phyloP scores from a whole-genome alignment of 2,797 vertebrate species.

The Chloroceryle amazona region DNA sequence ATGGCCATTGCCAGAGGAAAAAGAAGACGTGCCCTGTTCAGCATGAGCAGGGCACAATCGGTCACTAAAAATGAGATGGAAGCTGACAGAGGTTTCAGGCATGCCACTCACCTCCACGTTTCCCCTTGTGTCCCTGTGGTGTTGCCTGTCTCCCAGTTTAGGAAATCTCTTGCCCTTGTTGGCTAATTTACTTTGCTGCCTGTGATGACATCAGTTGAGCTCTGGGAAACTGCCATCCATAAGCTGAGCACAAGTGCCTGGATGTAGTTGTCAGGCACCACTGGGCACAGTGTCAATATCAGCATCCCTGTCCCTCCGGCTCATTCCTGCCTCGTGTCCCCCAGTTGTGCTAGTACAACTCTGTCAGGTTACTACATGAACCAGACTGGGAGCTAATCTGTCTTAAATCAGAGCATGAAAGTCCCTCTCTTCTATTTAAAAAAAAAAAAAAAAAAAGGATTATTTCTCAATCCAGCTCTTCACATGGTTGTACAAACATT shows the following conservation, averaged over 20 bases:
- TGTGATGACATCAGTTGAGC: not conserved
- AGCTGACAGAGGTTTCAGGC: not conserved
- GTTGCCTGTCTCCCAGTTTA: not conserved
- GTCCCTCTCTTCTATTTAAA: not conserved
- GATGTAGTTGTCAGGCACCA: not conserved
- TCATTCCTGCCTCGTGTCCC: not conserved
- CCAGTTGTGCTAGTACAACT: not conserved
- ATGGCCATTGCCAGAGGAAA: not conserved
- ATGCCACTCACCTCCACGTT: not conserved
- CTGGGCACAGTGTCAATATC: rapidly evolving
- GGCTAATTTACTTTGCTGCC: not conserved
- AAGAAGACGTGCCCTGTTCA: not conserved
- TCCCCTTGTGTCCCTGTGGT: not conserved
- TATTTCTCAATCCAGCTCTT: slow-evolving; percentile 26
- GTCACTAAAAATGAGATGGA: not conserved
- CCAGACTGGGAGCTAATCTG: not conserved
- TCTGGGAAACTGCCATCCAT: not conserved
- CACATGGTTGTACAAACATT: slow-evolving; percentile 38
- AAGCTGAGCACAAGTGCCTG: not conserved
- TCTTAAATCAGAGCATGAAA: slow-evolving; percentile 2
- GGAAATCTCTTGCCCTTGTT: not conserved
- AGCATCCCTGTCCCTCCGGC: not conserved
- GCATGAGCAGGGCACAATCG: not conserved
- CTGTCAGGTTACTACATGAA: not conserved
- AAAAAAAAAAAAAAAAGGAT: not conserved